Conservation (phyloP, 2,888 invertebrate genomes). For the Elegia similella region DNA sequence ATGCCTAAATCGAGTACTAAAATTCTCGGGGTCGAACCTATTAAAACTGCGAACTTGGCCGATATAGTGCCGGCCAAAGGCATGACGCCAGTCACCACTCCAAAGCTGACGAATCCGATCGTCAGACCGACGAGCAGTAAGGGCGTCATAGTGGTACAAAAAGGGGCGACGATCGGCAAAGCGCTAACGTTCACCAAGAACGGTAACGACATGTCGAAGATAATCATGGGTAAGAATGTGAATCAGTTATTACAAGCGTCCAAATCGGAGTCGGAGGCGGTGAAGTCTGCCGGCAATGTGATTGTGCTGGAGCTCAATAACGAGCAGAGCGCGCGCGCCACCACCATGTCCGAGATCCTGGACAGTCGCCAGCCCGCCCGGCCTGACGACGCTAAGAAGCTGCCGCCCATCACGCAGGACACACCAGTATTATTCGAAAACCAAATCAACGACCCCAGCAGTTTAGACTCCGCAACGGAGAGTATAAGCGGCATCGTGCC, state of each 20-base stretch:
- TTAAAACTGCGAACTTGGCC: conserved; percentile 72
- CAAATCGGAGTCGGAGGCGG: conserved; percentile 56
- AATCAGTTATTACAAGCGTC: conserved; percentile 70
- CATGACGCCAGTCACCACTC: conserved; percentile 56
- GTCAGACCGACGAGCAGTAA: conserved; percentile 71
- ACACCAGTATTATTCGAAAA: conserved; percentile 78
- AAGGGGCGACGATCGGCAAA: conserved; percentile 77
- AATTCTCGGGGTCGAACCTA: conserved; percentile 51
- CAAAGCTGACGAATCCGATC: conserved; percentile 69
- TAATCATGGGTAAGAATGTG: conserved; percentile 77
- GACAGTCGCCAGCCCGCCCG: conserved; percentile 54
- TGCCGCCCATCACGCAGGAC: conserved; percentile 75
- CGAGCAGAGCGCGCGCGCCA: conserved; percentile 68
- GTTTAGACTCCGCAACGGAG: conserved; percentile 66
- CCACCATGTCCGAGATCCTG: conserved; percentile 73
- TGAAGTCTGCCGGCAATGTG: conserved; percentile 68
- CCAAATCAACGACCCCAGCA: conserved; percentile 62
- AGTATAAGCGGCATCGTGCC: conserved; percentile 63
- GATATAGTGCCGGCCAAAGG: conserved; percentile 74
- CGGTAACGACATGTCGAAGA: conserved; percentile 74
- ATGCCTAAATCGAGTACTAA: conserved; percentile 49
- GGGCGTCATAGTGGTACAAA: conserved; percentile 83
- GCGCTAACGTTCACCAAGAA: conserved; percentile 72
- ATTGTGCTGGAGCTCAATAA: conserved; percentile 75
- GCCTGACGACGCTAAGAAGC: conserved; percentile 45